Conservation (phyloP, 2,113 vertebrate species). For the Lasiurus borealis region DNA sequence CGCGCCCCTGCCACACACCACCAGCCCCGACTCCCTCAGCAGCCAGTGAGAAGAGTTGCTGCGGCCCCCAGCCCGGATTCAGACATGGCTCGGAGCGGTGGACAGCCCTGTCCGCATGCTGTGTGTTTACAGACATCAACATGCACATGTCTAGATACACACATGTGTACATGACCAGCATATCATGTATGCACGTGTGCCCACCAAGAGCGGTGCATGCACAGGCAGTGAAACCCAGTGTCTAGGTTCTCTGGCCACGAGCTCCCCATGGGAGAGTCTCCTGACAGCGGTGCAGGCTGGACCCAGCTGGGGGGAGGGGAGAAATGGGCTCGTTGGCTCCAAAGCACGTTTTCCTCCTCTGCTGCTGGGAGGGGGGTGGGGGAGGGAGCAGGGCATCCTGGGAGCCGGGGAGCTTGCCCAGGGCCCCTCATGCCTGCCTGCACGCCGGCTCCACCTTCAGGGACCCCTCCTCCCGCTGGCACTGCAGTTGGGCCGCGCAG, state of each 20-base stretch:
- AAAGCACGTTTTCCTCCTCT: not conserved
- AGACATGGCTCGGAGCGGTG: not conserved
- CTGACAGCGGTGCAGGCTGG: conserved; percentile 36
- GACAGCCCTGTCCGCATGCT: not conserved
- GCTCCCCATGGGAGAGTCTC: not conserved
- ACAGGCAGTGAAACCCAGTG: not conserved
- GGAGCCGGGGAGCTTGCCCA: not conserved
- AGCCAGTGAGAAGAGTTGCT: not conserved
- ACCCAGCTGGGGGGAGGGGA: not conserved
- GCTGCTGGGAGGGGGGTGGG: not conserved
- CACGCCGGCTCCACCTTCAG: not conserved
- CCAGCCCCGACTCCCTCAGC: not conserved
- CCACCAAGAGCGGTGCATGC: not conserved
- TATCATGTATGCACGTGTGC: fast-evolving
- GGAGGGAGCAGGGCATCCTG: not conserved
- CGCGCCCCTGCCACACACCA: not conserved
- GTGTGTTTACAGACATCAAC: not conserved
- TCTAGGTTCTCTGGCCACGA: not conserved
- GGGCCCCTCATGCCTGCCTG: not conserved
- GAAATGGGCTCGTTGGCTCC: not conserved
- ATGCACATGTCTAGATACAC: not conserved
- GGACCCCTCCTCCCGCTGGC: not conserved
- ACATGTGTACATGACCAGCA: not conserved
- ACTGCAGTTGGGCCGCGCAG: not conserved
- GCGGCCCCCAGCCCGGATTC: not conserved